Evolutionary conservation across 2,797 vertebrate species (phyloP).

Genomic region (Ispidina picta): DNA sequence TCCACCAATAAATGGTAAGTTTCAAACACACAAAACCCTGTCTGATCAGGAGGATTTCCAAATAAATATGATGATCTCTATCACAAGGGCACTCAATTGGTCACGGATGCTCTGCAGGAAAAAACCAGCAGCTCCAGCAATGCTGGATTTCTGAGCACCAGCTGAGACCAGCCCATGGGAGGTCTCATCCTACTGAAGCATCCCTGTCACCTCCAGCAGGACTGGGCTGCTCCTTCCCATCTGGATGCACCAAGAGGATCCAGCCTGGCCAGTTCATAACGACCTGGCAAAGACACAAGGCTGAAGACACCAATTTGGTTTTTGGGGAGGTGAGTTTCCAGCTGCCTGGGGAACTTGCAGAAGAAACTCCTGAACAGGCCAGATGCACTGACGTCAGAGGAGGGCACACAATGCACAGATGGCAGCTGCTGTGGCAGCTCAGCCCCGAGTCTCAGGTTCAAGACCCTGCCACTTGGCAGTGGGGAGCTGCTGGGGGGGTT

Average conservation of each 20-base stretch:
- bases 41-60: fast-evolving
- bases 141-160: neutral
- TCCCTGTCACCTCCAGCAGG: neutral
- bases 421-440: neutral
- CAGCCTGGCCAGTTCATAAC: neutral
- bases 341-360: neutral
- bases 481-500: fast-evolving
- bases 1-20: neutral
- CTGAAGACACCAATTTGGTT: neutral
- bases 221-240: neutral
- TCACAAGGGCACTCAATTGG: neutral
- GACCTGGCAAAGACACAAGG: neutral
- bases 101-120: neutral
- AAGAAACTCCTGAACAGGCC: neutral
- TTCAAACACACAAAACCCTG: neutral
- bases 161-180: neutral
- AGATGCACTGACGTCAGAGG: neutral
- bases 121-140: neutral
- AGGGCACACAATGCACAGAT: neutral
- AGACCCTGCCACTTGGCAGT: neutral
- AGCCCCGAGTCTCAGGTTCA: neutral
- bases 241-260: neutral
- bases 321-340: neutral
- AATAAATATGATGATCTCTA: neutral
- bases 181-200: neutral